Evolutionary conservation across 2,797 vertebrate species (phyloP).

Genomic region (Botia kubotai): DNA sequence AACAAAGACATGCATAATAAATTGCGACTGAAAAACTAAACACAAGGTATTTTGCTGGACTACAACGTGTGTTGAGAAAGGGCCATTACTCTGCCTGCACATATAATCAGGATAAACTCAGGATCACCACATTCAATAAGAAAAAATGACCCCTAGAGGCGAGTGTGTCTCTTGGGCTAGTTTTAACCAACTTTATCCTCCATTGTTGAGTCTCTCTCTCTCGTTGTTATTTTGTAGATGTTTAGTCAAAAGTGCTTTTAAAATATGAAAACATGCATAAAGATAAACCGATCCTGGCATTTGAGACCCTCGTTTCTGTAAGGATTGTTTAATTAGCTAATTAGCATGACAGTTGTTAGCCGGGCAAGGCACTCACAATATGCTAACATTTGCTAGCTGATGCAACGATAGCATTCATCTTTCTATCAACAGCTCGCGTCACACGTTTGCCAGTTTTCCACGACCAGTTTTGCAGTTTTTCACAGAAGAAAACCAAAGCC

Average conservation of each 20-base stretch:
- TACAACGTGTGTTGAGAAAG: neutral
- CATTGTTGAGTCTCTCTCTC: conserved; percentile 39
- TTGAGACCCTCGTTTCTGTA: conserved; percentile 50
- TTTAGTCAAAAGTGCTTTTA: conserved; percentile 57
- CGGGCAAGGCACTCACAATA: conserved; percentile 29
- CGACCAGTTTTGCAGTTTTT: neutral
- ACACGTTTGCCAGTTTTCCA: conserved; percentile 16
- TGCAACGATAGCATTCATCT: conserved; percentile 13
- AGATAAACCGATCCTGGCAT: conserved; percentile 57
- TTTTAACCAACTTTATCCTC: conserved; percentile 52
- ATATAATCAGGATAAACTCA: conserved; percentile 47
- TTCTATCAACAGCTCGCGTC: conserved; percentile 31
- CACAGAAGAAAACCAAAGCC: conserved; percentile 14
- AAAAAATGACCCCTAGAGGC: conserved; percentile 55
- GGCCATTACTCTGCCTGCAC: neutral
- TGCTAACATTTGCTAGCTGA: conserved; percentile 41
- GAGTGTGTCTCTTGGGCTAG: conserved; percentile 53
- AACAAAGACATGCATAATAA: conserved; percentile 16
- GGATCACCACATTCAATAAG: conserved; percentile 49
- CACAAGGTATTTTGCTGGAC: neutral
- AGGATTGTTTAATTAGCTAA: conserved; percentile 54
- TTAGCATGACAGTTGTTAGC: conserved; percentile 51
- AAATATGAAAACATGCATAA: conserved; percentile 60
- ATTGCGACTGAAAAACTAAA: conserved; percentile 22
- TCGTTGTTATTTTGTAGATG: conserved; percentile 53